Percentiles rank a stretch among this genome's conserved stretches.
Conservation (phyloP, 2,797 vertebrate genomes). For the Limnodromus scolopaceus region DNA sequence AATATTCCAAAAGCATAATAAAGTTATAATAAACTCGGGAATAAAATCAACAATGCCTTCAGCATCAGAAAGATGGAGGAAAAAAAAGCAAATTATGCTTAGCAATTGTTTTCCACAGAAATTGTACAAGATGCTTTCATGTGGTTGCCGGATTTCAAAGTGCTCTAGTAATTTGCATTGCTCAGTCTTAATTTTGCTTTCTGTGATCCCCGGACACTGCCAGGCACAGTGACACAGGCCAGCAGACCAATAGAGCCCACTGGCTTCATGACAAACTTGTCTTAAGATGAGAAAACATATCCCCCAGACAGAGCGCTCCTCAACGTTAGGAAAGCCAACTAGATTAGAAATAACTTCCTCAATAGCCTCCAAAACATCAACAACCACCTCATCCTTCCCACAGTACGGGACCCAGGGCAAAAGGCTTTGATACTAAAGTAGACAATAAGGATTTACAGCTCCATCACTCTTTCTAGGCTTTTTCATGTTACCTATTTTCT, state of each 20-base stretch:
- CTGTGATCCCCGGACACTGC: neutral
- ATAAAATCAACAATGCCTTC: slow-evolving; percentile 43
- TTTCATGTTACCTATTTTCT: neutral
- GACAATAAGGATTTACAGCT: neutral
- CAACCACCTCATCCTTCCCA: neutral
- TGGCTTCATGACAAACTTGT: neutral
- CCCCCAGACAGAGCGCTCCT: neutral
- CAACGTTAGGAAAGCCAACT: neutral
- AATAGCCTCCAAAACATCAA: neutral
- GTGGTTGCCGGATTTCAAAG: neutral
- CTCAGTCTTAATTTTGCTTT: neutral
- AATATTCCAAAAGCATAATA: neutral
- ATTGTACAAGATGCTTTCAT: neutral
- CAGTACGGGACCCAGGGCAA: neutral
- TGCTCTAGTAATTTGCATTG: neutral
- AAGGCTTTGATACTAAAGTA: neutral
- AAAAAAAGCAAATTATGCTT: neutral
- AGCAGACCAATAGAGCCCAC: neutral
- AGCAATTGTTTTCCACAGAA: neutral
- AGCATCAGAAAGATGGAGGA: neutral
- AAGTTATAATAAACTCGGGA: neutral
- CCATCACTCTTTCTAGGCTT: neutral
- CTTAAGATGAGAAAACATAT: neutral
- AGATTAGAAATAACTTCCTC: neutral
- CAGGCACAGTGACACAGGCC: neutral